Percentiles rank a stretch among this genome's conserved stretches.
Conservation (phyloP, 2,888 invertebrate genomes). For the Synanthedon vespiformis region DNA sequence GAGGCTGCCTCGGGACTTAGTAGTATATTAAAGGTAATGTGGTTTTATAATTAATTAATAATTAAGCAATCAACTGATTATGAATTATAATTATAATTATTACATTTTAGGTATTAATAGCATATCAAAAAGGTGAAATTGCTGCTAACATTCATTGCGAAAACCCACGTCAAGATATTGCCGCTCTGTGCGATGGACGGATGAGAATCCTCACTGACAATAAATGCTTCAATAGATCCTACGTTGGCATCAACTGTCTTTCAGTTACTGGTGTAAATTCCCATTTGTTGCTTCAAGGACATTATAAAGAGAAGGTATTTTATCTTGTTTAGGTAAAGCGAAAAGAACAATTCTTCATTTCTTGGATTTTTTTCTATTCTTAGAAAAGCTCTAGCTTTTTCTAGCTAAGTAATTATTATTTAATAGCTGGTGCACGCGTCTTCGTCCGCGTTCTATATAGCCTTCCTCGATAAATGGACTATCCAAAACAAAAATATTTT, state of each 20-base stretch:
- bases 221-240: conserved; percentile 65
- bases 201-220: conserved; percentile 70
- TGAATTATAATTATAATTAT: not conserved
- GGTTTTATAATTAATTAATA: not conserved
- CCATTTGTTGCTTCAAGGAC: conserved; percentile 40
- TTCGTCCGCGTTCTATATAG: too few species aligned
- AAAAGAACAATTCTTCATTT: too few species aligned
- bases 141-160: conserved; percentile 80
- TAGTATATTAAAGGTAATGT: conserved; percentile 68
- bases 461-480: too few species aligned
- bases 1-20: conserved; percentile 59
- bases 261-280: conserved; percentile 40
- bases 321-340: too few species aligned
- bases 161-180: conserved; percentile 62
- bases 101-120: conserved; percentile 56
- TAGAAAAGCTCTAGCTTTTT: too few species aligned
- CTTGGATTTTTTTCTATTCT: too few species aligned
- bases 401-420: too few species aligned
- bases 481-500: too few species aligned
- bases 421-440: too few species aligned
- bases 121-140: conserved; percentile 75
- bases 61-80: not conserved
- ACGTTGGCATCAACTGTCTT: conserved; percentile 37
- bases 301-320: conserved; percentile 38
- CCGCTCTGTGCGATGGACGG: conserved; percentile 61